Conservation (phyloP, 2,113 vertebrate species). For the Corythaeola cristata region DNA sequence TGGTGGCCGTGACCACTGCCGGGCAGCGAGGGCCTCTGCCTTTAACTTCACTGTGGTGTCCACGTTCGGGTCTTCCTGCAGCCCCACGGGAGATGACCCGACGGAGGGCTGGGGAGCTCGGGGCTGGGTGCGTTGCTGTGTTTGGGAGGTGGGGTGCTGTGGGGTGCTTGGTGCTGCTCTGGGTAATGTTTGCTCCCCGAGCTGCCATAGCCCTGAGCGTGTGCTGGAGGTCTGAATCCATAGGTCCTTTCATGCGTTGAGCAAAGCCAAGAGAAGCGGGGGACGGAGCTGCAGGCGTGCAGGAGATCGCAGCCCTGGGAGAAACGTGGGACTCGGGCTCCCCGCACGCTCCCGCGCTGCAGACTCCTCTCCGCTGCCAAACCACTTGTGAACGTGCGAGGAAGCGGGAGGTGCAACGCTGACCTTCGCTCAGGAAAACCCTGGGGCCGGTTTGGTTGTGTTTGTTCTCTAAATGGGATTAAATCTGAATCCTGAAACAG, state of each 20-base stretch:
- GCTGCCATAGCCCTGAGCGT: accelerated
- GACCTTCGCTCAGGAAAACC: not conserved
- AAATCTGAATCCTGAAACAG: not conserved
- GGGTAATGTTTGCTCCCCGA: not conserved
- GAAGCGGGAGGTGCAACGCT: not conserved
- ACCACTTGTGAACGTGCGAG: accelerated
- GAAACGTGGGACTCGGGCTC: accelerated
- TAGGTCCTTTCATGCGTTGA: no score
- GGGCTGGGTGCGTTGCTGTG: accelerated
- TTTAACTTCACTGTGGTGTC: accelerated
- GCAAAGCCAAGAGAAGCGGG: not conserved
- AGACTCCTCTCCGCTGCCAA: accelerated
- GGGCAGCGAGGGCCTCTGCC: accelerated
- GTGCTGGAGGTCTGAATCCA: no score
- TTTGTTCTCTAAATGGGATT: not conserved
- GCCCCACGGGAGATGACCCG: accelerated
- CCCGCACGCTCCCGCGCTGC: no score
- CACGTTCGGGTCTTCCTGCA: accelerated
- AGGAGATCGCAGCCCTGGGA: accelerated
- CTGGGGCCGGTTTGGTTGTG: accelerated
- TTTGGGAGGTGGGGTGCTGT: not conserved
- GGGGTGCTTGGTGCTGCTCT: not conserved
- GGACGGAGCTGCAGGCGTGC: not conserved
- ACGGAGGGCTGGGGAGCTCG: accelerated
- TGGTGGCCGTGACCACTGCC: accelerated